phyloP scores from a whole-genome alignment of 2,888 invertebrate species.

The Drosophila neonasuta region DNA sequence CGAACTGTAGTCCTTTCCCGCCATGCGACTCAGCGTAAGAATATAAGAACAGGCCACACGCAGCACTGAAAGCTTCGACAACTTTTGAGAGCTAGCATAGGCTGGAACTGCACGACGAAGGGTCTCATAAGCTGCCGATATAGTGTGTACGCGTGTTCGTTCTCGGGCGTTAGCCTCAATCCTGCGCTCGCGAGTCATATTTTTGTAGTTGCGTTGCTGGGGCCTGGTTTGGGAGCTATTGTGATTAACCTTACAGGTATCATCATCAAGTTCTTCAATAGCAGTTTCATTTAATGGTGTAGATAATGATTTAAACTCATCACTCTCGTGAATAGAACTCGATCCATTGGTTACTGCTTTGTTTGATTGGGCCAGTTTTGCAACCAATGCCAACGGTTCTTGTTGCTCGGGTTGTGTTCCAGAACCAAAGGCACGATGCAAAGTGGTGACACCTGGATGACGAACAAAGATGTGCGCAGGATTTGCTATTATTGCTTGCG shows the following conservation, averaged over 20 bases:
- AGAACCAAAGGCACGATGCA: constrained; percentile 76
- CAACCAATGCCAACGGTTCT: constrained; percentile 86
- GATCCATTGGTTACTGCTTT: constrained; percentile 10
- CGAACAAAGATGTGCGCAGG: constrained; percentile 81
- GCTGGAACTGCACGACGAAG: constrained; percentile 92
- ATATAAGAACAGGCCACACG: constrained; percentile 97
- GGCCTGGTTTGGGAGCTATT: constrained; percentile 77
- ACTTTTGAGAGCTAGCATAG: constrained; percentile 95
- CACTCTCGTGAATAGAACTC: constrained; percentile 9
- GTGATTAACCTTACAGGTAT: constrained; percentile 31
- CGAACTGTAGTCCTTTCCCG: constrained; percentile 87
- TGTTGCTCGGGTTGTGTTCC: constrained; percentile 82
- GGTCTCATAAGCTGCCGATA: constrained; percentile 97
- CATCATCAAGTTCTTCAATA: constrained; percentile 24
- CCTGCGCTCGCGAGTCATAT: constrained; percentile 95
- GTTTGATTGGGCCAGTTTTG: constrained; percentile 79
- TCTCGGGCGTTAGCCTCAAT: constrained; percentile 98
- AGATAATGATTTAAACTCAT: constrained; percentile 16
- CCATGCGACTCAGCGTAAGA: constrained; percentile 90
- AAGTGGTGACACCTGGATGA: constrained; percentile 82
- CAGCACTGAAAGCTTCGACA: constrained; percentile 95
- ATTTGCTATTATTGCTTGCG: constrained; percentile 82
- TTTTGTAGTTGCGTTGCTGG: constrained; percentile 95
- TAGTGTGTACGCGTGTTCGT: constrained; percentile 95
- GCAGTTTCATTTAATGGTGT: not conserved